Conservation (phyloP, 1,140 invertebrate genomes). For the Trissolcus basalis region DNA sequence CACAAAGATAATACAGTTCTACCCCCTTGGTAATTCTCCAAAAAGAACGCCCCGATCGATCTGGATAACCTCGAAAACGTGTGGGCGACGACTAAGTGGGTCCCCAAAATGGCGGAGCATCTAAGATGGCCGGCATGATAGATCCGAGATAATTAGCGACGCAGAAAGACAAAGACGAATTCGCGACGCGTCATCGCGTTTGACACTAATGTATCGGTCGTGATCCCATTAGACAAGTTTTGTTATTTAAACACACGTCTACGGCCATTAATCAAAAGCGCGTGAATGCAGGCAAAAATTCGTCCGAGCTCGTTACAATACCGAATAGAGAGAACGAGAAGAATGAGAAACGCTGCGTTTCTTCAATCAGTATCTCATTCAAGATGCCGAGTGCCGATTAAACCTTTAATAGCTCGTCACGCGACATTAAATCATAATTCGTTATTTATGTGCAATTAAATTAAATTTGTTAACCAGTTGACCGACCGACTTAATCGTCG, state of each 20-base stretch:
- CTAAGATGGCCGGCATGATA: conserved; percentile 7
- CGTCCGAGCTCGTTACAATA: conserved; percentile 59
- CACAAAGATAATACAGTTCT: conserved; percentile 9
- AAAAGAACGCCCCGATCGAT: neutral
- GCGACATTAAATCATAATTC: conserved; percentile 40
- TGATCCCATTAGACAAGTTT: conserved; percentile 56
- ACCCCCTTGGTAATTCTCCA: neutral
- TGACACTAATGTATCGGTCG: conserved; percentile 45
- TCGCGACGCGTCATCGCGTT: conserved; percentile 33
- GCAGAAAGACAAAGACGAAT: conserved; percentile 42
- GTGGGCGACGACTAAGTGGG: no score
- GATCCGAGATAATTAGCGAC: conserved; percentile 33
- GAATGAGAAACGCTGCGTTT: conserved; percentile 55
- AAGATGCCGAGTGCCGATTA: conserved; percentile 26
- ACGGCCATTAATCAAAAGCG: conserved; percentile 59
- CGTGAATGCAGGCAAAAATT: conserved; percentile 62
- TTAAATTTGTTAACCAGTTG: conserved; percentile 34
- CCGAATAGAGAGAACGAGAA: conserved; percentile 58
- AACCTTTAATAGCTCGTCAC: conserved; percentile 28
- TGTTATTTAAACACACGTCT: conserved; percentile 56
- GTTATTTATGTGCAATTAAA: conserved; percentile 50
- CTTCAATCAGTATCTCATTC: conserved; percentile 37
- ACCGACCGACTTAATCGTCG: conserved; percentile 9
- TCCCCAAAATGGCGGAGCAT: no score
- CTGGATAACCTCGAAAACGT: no score